phyloP scores from a whole-genome alignment of 1,140 invertebrate species.

The Idris sp. region DNA sequence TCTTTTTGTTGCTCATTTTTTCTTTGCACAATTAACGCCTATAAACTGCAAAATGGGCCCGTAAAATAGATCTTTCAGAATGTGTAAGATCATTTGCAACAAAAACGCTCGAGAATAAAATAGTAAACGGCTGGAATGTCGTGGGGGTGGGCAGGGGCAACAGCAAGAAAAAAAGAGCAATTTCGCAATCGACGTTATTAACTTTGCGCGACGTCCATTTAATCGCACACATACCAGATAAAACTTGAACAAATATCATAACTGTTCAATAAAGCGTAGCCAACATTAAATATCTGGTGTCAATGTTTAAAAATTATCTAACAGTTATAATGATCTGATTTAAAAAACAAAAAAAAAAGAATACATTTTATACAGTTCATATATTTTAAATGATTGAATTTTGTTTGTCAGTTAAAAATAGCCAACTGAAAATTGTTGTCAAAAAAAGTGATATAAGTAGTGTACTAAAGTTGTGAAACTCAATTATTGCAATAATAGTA shows the following conservation, averaged over 20 bases:
- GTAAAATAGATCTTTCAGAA: slow-evolving; percentile 41
- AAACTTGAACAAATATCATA: slow-evolving; percentile 45
- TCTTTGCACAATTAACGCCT: slow-evolving; percentile 42
- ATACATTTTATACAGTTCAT: no score
- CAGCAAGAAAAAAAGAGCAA: slow-evolving; percentile 52
- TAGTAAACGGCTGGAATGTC: slow-evolving; percentile 17
- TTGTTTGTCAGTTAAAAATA: no score
- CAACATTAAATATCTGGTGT: slow-evolving; percentile 8
- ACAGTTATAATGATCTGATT: no score
- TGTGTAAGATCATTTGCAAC: slow-evolving; percentile 24
- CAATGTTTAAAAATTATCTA: neutral
- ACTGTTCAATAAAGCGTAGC: slow-evolving; percentile 32
- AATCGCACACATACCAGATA: slow-evolving; percentile 33
- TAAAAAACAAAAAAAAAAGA: no score
- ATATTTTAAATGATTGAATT: no score
- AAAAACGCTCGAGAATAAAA: slow-evolving; percentile 50
- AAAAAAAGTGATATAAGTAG: no score
- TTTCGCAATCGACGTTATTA: slow-evolving; percentile 67
- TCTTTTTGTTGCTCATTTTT: slow-evolving; percentile 10
- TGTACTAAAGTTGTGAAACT: no score
- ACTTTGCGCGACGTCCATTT: slow-evolving; percentile 40
- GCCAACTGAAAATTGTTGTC: no score
- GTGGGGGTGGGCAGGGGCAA: slow-evolving; percentile 1
- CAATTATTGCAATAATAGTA: no score
- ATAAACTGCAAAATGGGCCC: slow-evolving; percentile 42